Base-by-base conservation (phyloP, 2,797 vertebrate species). In the Botia kubotai region DNA sequence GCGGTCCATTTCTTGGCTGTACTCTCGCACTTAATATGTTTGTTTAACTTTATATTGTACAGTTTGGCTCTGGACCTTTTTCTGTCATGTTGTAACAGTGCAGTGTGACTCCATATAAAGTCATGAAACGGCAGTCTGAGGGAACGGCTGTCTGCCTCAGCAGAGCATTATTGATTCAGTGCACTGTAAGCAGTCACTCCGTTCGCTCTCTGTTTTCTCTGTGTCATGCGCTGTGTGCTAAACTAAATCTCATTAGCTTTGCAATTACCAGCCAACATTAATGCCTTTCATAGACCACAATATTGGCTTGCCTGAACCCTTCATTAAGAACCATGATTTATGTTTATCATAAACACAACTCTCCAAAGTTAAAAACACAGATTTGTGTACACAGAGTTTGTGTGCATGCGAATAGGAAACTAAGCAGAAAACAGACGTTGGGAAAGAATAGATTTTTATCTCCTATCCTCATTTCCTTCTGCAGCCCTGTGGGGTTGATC, bases 51-150 rank as follows among this genome's bases (percentile, higher is more conserved):
- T 26, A 39, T 58, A 21, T 66, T 55, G 55, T 39, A 58, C 55
- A 79, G 16, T 65, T 39, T 48, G 19, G 70, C 43, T 76, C 67
- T 84, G 80, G 43, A 79, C 60, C 65, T 14, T 63, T 79, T 77
- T 70, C 66, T 19, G 19, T 60, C 66, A 63, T 71, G 55, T 78
- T 92, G 89, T 89, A 88, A 92, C 92, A 92, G 89, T 92, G 87
- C 90, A 89, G 88, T 89, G 86, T 81, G 89, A 89, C 89, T 89
- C 90, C 91, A 88, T 89, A 90, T 90, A 91, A 93, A 93, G 91
- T 91, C 88, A 89, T 75, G 71, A 67, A 85, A 89, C 82, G 85
- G 87, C 63, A 8, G 33, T 84, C 89, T 86, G 83, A 86, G 84
- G 81, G 57, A 85, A 92, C 83, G 86, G 84, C 82, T 81, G 83